Conservation (phyloP, 2,113 vertebrate species). For the Labeo rohita region DNA sequence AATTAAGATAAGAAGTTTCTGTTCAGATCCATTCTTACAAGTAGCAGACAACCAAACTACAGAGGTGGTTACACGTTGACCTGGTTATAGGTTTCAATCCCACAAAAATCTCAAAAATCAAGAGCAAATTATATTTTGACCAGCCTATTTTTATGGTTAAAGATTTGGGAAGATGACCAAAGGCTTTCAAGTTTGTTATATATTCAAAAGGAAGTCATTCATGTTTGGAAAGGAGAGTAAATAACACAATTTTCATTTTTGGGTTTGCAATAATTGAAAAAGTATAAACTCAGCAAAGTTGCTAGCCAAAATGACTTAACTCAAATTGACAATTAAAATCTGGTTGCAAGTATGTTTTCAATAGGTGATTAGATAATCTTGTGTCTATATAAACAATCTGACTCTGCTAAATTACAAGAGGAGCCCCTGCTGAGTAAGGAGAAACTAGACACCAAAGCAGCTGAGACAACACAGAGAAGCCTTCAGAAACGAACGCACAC, state of each 20-base stretch:
- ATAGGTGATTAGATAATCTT: conserved; percentile 5
- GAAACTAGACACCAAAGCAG: conserved; percentile 46
- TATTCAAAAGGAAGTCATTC: neutral
- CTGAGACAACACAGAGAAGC: conserved; percentile 42
- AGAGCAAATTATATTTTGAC: neutral
- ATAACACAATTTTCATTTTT: neutral
- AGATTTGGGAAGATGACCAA: neutral
- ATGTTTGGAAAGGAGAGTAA: neutral
- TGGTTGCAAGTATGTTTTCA: neutral
- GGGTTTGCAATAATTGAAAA: neutral
- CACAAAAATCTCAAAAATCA: neutral
- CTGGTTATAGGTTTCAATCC: no score
- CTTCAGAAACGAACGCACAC: neutral
- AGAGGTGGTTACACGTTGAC: no score
- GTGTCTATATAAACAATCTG: neutral
- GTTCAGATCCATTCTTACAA: no score
- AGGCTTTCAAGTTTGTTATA: neutral
- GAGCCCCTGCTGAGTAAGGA: conserved; percentile 41
- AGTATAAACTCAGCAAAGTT: neutral
- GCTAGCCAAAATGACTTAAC: neutral
- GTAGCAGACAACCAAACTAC: no score
- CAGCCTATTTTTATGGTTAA: neutral
- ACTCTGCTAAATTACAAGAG: conserved; percentile 9
- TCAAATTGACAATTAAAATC: neutral
- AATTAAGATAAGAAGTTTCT: no score